Evolutionary conservation across 2,113 vertebrate genomes (phyloP).

Genomic region (Pygoscelis antarcticus): DNA sequence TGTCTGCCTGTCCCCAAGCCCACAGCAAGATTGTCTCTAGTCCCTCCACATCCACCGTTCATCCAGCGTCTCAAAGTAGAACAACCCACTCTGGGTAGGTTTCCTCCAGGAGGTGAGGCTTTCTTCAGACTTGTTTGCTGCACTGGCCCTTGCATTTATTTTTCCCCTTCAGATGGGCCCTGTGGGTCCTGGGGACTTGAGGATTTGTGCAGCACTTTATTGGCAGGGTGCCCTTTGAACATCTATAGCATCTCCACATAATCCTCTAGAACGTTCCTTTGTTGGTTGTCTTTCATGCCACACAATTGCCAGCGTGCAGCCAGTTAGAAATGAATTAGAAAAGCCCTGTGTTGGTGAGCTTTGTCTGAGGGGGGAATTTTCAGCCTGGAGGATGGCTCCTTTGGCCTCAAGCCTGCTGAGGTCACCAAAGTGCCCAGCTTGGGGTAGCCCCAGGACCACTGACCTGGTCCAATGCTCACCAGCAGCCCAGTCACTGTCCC

Average conservation of each 20-base stretch:
- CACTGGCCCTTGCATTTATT: not conserved
- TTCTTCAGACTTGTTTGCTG: not conserved
- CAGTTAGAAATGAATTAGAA: not conserved
- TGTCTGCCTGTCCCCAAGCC: not conserved
- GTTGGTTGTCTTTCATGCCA: not conserved
- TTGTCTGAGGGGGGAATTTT: no score
- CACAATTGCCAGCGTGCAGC: not conserved
- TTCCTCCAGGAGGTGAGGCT: not conserved
- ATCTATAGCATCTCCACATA: not conserved
- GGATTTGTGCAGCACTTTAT: not conserved
- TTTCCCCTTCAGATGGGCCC: not conserved
- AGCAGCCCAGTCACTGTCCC: not conserved
- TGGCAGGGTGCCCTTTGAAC: not conserved
- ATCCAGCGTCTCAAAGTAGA: not conserved
- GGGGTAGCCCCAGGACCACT: not conserved
- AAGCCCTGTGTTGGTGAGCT: not conserved
- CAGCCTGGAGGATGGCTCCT: not conserved
- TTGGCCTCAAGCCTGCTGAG: not conserved
- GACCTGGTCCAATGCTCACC: not conserved
- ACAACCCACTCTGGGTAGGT: not conserved
- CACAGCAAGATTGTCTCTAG: not conserved
- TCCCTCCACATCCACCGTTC: not conserved
- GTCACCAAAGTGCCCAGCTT: not conserved
- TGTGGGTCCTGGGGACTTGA: not conserved
- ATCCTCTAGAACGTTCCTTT: not conserved